Conservation (phyloP, 1,140 invertebrate species). For the Diprion similis region DNA sequence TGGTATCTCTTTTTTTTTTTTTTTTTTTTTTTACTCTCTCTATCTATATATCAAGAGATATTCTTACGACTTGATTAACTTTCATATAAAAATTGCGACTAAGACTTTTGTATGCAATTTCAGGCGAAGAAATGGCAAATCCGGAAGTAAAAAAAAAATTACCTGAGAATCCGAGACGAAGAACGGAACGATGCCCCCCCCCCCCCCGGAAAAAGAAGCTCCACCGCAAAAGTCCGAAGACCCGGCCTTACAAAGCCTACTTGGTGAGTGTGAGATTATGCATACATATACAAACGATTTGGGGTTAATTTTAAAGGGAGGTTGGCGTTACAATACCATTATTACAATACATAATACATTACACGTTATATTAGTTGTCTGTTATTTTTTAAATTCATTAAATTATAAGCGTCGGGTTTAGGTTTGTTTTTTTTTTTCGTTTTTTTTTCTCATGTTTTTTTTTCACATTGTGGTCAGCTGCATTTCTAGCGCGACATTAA, state of each 20-base stretch:
- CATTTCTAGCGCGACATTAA: background rate
- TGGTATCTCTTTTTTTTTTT: too few species aligned
- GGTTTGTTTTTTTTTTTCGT: slow-evolving; percentile 25
- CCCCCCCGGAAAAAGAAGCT: background rate
- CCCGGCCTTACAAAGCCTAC: background rate
- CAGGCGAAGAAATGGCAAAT: too few species aligned
- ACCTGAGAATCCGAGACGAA: background rate
- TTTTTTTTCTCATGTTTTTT: slow-evolving; percentile 27
- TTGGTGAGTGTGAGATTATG: slow-evolving; percentile 37
- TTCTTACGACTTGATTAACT: slow-evolving; percentile 20
- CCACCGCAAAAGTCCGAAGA: background rate
- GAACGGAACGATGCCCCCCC: background rate
- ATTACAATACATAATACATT: slow-evolving; percentile 52
- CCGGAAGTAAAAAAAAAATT: background rate
- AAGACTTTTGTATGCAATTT: too few species aligned
- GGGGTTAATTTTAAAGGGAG: slow-evolving; percentile 38
- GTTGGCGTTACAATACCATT: slow-evolving; percentile 47
- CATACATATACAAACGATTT: slow-evolving; percentile 47
- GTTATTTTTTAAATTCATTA: slow-evolving; percentile 46
- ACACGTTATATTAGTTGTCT: slow-evolving; percentile 49
- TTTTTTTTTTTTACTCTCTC: slow-evolving; percentile 14
- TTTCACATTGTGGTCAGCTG: slow-evolving; percentile 18
- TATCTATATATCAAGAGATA: slow-evolving; percentile 32
- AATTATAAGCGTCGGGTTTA: slow-evolving; percentile 51
- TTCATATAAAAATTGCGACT: too few species aligned